Conservation (phyloP, 2,797 vertebrate genomes). For the Pteropus rufus region DNA sequence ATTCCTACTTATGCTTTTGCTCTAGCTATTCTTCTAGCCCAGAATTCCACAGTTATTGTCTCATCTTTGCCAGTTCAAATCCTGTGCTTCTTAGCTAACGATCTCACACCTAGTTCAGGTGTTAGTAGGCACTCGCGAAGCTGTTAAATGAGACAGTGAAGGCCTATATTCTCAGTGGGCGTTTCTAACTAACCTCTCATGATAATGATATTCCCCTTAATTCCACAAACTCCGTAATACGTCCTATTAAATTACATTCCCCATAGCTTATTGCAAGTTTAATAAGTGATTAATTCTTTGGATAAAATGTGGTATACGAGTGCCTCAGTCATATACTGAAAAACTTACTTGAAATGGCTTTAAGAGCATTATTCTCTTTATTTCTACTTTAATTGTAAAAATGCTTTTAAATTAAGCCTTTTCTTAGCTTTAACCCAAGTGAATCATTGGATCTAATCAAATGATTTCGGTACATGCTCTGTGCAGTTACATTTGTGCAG, state of each 20-base stretch:
- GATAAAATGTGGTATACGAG: not conserved
- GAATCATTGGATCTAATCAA: conserved; percentile 56
- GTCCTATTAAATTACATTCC: conserved; percentile 16
- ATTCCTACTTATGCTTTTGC: not conserved
- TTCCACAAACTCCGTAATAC: not conserved
- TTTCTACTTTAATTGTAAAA: conserved; percentile 58
- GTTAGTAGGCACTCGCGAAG: not conserved
- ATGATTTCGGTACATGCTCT: conserved; percentile 53
- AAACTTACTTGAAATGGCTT: conserved; percentile 27
- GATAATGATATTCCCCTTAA: not conserved
- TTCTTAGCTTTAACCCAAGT: conserved; percentile 50
- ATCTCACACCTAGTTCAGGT: not conserved
- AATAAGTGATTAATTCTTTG: conserved; percentile 29
- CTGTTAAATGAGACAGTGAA: not conserved
- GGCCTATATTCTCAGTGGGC: not conserved
- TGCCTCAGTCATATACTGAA: not conserved
- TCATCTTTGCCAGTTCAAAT: not conserved
- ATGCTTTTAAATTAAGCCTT: conserved; percentile 56
- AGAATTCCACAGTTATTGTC: not conserved
- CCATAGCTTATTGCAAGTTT: conserved; percentile 29
- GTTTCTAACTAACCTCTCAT: not conserved
- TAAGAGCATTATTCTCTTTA: conserved; percentile 29
- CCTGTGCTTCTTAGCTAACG: not conserved
- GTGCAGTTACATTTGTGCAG: conserved; percentile 42
- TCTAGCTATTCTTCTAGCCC: not conserved